Evolutionary conservation across 2,888 invertebrate species (phyloP).

Genomic region (Keiferia lycopersicella): DNA sequence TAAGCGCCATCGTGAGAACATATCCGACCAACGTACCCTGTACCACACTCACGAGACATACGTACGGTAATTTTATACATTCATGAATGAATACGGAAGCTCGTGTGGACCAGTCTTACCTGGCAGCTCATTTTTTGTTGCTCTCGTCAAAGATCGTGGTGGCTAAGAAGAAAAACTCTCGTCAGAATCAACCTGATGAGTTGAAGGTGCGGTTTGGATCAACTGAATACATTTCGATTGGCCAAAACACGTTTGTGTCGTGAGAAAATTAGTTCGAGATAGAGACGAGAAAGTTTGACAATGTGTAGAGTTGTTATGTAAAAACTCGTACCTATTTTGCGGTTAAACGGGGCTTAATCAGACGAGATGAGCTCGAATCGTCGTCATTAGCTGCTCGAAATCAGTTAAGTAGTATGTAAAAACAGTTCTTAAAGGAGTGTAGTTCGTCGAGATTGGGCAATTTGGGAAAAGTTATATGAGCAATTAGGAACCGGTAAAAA

Average conservation of each 20-base stretch:
- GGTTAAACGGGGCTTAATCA: conserved; percentile 37
- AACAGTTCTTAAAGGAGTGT: conserved; percentile 46
- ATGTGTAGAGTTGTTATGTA: conserved; percentile 36
- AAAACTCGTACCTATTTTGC: conserved; percentile 25
- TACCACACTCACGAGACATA: conserved; percentile 38
- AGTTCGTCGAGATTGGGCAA: conserved; percentile 57
- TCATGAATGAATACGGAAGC: conserved; percentile 36
- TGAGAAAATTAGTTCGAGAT: conserved; percentile 64
- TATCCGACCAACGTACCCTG: conserved; percentile 50
- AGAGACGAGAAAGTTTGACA: conserved; percentile 53
- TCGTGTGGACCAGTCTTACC: conserved; percentile 36
- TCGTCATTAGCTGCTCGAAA: conserved; percentile 51
- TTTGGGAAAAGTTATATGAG: conserved; percentile 64
- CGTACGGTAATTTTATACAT: conserved; percentile 32
- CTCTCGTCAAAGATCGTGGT: conserved; percentile 52
- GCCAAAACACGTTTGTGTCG: conserved; percentile 64
- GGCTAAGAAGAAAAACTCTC: conserved; percentile 69
- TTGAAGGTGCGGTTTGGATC: conserved; percentile 62
- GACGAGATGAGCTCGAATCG: conserved; percentile 41
- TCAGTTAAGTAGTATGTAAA: conserved; percentile 43
- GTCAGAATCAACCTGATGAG: conserved; percentile 56
- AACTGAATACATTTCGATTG: conserved; percentile 65
- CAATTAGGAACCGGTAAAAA: conserved; percentile 62
- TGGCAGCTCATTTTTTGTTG: conserved; percentile 40
- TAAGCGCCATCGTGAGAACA: conserved; percentile 78